Evolutionary conservation across 2,888 invertebrate genomes (phyloP).

Genomic region (Oconnorella tubifera): DNA sequence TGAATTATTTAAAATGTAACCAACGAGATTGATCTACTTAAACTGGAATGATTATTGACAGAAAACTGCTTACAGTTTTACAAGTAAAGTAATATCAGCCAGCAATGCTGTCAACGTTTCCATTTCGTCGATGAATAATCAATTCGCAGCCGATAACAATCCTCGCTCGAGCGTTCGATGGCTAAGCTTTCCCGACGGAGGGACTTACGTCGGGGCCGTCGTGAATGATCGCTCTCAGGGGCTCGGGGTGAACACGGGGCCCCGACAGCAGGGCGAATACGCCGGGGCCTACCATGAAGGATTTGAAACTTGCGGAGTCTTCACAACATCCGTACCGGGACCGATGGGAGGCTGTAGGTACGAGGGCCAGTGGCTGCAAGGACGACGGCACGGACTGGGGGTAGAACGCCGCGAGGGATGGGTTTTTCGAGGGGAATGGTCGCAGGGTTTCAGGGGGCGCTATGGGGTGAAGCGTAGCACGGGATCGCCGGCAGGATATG

Average conservation of each 20-base stretch:
- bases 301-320: conserved; percentile 4
- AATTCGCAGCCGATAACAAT: too few relatives aligned
- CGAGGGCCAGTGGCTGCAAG: conserved; percentile 96
- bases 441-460: conserved; percentile 95
- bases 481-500: conserved; percentile 69
- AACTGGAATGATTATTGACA: too few relatives aligned
- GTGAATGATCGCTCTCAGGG: conserved; percentile 5
- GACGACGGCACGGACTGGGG: conserved; percentile 94
- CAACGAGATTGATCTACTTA: too few relatives aligned
- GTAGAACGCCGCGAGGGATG: conserved; percentile 94
- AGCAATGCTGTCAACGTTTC: too few relatives aligned
- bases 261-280: conserved; percentile 1
- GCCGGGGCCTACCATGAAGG: conserved; percentile 5
- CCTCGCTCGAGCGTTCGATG: too few relatives aligned
- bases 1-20: too few relatives aligned
- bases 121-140: too few relatives aligned
- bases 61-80: too few relatives aligned
- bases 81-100: too few relatives aligned
- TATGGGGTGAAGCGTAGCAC: conserved; percentile 95
- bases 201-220: conserved; percentile 10
- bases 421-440: conserved; percentile 98
- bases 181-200: conserved; percentile 14
- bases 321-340: background rate
- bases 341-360: background rate
- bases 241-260: conserved; percentile 3